Percentiles rank a stretch among this genome's conserved stretches.
Evolutionary conservation across 2,888 invertebrate species (phyloP).

Genomic region (Clusia tigrina): DNA sequence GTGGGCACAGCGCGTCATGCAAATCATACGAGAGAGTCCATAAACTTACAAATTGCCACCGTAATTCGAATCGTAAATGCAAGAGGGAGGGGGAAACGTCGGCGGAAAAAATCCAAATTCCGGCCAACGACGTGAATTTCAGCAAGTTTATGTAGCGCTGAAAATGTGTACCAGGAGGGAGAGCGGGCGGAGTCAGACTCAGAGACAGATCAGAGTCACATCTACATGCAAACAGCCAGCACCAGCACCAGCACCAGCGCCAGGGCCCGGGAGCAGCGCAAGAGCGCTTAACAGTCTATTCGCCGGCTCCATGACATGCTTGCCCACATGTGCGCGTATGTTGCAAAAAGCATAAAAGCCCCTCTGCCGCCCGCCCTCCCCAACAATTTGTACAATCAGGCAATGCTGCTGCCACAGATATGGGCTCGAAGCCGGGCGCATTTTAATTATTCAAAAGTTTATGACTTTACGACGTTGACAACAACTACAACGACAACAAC

Average conservation of each 20-base stretch:
- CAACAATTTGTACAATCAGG: too few species aligned
- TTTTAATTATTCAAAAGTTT: conserved; percentile 38
- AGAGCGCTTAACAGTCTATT: neutral
- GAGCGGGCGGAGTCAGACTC: too few species aligned
- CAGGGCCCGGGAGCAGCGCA: neutral
- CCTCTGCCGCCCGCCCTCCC: too few species aligned
- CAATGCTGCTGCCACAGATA: conserved; percentile 3
- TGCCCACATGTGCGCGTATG: neutral
- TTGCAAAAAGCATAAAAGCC: too few species aligned
- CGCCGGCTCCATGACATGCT: too few species aligned
- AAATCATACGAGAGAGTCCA: conserved; percentile 28
- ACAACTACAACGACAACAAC: conserved; percentile 15
- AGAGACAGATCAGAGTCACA: too few species aligned
- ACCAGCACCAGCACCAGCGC: neutral
- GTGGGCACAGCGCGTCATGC: conserved; percentile 6
- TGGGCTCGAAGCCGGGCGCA: conserved; percentile 10
- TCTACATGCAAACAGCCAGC: too few species aligned
- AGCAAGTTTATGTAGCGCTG: neutral
- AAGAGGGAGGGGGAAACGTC: neutral
- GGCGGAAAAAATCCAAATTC: neutral
- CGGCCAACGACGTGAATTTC: neutral
- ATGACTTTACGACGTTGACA: conserved; percentile 23
- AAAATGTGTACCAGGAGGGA: neutral
- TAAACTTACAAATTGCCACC: conserved; percentile 29
- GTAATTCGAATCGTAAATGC: conserved; percentile 21